phyloP scores from a whole-genome alignment of 1,140 invertebrate genomes.

The Drosophila repletoides region DNA sequence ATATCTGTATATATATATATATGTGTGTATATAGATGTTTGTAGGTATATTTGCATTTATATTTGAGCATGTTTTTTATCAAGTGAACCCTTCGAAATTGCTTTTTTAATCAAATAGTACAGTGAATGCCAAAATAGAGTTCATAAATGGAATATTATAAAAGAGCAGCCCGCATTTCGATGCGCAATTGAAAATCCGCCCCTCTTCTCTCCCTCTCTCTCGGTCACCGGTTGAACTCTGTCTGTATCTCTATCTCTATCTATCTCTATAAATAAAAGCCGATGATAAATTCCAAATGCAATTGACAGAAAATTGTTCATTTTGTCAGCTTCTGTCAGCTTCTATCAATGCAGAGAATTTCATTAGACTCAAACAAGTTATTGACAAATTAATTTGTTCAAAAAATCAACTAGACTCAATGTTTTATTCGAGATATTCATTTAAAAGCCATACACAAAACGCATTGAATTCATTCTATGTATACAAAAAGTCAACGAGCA shows the following conservation, averaged over 20 bases:
- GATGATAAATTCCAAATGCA: too few relatives aligned
- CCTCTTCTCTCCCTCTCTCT: too few relatives aligned
- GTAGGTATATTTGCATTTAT: too few relatives aligned
- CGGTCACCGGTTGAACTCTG: constrained; percentile 1
- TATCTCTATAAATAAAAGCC: too few relatives aligned
- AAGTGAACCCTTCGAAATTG: constrained; percentile 33
- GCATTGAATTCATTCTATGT: constrained; percentile 47
- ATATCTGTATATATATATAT: neutral
- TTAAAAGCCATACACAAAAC: constrained; percentile 36
- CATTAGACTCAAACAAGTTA: too few relatives aligned
- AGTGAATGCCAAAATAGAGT: constrained; percentile 24
- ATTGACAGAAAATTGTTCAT: too few relatives aligned
- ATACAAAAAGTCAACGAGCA: constrained; percentile 38
- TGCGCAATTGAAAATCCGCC: neutral
- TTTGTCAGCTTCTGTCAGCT: too few relatives aligned
- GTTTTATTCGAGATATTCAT: too few relatives aligned
- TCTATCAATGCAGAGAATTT: too few relatives aligned
- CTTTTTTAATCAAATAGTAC: constrained; percentile 64
- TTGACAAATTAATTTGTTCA: too few relatives aligned
- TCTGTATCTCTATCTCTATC: too few relatives aligned
- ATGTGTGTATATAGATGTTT: neutral
- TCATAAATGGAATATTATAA: constrained; percentile 61
- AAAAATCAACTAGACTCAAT: too few relatives aligned
- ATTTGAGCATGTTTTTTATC: constrained; percentile 2
- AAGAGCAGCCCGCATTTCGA: neutral